Conservation (phyloP, 2,113 vertebrate genomes). For the Proteles cristata region DNA sequence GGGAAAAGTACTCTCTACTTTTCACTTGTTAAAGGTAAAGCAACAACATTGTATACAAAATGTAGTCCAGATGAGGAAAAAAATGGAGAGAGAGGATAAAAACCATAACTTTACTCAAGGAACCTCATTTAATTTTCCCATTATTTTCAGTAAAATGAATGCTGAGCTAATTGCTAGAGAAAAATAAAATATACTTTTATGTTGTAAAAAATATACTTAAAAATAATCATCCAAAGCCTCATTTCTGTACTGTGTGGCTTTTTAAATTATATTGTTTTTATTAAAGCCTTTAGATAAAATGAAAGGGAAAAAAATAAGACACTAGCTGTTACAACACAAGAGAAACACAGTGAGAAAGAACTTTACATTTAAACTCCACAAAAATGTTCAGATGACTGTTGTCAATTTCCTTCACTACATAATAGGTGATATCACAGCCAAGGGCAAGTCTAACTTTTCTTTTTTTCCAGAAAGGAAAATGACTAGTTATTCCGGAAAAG, state of each 20-base stretch:
- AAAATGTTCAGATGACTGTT: background rate
- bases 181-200: background rate
- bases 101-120: background rate
- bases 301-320: constrained; percentile 9
- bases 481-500: constrained; percentile 7
- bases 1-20: background rate
- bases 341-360: background rate
- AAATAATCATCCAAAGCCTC: background rate
- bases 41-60: background rate
- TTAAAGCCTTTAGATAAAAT: constrained; percentile 37
- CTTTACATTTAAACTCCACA: background rate
- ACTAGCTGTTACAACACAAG: constrained; percentile 1
- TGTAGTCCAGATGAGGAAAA: background rate
- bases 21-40: constrained; percentile 19
- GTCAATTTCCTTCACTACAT: background rate
- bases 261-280: constrained; percentile 36
- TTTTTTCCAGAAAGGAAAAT: constrained; percentile 32
- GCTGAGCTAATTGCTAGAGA: background rate
- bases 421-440: background rate
- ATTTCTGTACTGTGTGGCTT: background rate
- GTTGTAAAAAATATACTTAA: background rate
- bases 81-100: background rate
- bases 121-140: background rate
- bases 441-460: background rate
- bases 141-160: constrained; percentile 33